phyloP scores from a whole-genome alignment of 1,140 invertebrate species.

The Drepana arcuata region DNA sequence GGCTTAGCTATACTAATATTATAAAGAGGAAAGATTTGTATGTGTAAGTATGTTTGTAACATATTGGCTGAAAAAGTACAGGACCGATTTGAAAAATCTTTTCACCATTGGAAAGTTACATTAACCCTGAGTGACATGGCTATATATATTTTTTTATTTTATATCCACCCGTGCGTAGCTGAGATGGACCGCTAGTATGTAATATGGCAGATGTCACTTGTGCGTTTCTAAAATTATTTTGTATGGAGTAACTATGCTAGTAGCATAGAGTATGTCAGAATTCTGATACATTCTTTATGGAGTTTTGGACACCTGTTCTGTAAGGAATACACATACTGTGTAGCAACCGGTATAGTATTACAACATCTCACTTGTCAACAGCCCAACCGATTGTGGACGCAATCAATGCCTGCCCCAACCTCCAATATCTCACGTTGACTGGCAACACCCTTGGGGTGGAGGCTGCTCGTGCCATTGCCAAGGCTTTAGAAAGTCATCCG shows the following conservation, averaged over 20 bases:
- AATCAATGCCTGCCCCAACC: slow-evolving; percentile 74
- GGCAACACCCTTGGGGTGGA: slow-evolving; percentile 95
- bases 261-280: background rate
- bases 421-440: slow-evolving; percentile 87
- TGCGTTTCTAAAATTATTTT: background rate
- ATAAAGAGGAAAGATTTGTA: too few species aligned
- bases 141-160: too few species aligned
- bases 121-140: too few species aligned
- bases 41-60: too few species aligned
- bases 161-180: too few species aligned
- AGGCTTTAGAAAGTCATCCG: slow-evolving; percentile 83
- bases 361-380: slow-evolving; percentile 35
- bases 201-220: background rate
- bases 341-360: background rate
- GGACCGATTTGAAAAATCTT: too few species aligned
- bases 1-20: too few species aligned
- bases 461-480: slow-evolving; percentile 88
- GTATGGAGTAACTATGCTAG: background rate
- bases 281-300: too few species aligned
- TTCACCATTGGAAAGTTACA: too few species aligned
- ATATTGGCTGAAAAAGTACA: too few species aligned
- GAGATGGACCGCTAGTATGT: background rate
- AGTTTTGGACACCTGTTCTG: too few species aligned
- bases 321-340: background rate
- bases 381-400: slow-evolving; percentile 77